Percentiles rank a stretch among this genome's conserved stretches.
phyloP scores from a whole-genome alignment of 2,888 invertebrate genomes.

The Peribatodes rhomboidaria region DNA sequence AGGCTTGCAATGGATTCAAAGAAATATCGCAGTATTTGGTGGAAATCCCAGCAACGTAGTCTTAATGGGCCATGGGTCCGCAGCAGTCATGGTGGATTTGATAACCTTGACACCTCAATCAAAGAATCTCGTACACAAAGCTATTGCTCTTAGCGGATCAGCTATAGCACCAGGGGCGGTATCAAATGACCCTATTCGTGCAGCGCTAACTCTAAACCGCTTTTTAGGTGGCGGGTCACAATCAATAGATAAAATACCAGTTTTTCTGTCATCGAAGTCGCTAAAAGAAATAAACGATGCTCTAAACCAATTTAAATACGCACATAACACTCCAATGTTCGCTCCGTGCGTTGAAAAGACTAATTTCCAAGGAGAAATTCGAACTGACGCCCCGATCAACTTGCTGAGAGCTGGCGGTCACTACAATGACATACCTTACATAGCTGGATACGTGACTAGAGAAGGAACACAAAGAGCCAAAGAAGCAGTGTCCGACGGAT shows the following conservation, averaged over 20 bases:
- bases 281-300: background rate
- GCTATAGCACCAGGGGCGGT: slow-evolving; percentile 44
- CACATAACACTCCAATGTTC: slow-evolving; percentile 21
- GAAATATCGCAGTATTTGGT: slow-evolving; percentile 73
- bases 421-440: background rate
- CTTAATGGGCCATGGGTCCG: slow-evolving; percentile 92
- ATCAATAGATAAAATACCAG: background rate
- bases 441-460: background rate
- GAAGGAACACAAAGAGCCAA: slow-evolving; percentile 14
- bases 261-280: background rate
- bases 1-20: slow-evolving; percentile 90
- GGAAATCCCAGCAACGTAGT: slow-evolving; percentile 90
- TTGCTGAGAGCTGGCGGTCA: background rate
- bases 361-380: background rate
- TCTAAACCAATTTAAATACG: slow-evolving; percentile 9
- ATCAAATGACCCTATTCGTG: slow-evolving; percentile 7
- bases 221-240: background rate
- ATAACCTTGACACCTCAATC: slow-evolving; percentile 65
- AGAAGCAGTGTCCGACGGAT: slow-evolving; percentile 19
- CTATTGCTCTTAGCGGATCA: slow-evolving; percentile 70
- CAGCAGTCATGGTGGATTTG: slow-evolving; percentile 85
- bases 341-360: slow-evolving; percentile 12
- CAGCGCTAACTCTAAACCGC: background rate
- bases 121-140: slow-evolving; percentile 65
- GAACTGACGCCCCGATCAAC: background rate